Base-by-base conservation (phyloP, 1,140 invertebrate species). In the Orchesella cincta region DNA sequence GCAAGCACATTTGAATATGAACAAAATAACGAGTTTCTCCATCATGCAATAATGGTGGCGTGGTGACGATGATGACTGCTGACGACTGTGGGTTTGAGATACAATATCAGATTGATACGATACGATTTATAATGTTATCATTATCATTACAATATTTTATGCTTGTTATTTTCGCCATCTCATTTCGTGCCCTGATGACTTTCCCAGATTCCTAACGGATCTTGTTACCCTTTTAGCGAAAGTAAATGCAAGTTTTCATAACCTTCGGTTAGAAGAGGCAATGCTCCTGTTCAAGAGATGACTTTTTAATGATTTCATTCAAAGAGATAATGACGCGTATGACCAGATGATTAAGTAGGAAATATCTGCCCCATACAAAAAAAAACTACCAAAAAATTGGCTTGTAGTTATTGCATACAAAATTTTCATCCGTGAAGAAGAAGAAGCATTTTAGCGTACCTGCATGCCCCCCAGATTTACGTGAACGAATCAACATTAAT, bases 221-320 rank as follows among this genome's bases (percentile, higher is more conserved):
- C 12, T 67, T 31, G 29, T 31, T 46, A n/a, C n/a, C n/a, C n/a
- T n/a, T n/a, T n/a, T n/a, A n/a, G n/a, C n/a, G n/a, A n/a, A n/a
- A n/a, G n/a, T n/a, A n/a, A n/a, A n/a, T n/a, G n/a, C n/a, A n/a
- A n/a, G n/a, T n/a, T n/a, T n/a, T n/a, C n/a, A n/a, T n/a, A n/a
- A n/a, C n/a, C n/a, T n/a, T n/a, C n/a, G n/a, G n/a, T n/a, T n/a
- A n/a, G n/a, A n/a, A n/a, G n/a, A n/a, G n/a, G n/a, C n/a, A n/a
- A n/a, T n/a, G n/a, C n/a, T n/a, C n/a, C n/a, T n/a, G n/a, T n/a
- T n/a, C n/a, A n/a, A n/a, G 8, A 26, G 54, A 57, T 57, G 54
- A 26, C 62, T 67, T 29, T 67, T 67, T 67, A 67, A 67, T 67
- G 62, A 67, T 67, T 67, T 12, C 62, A 67, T 67, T 67, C 26